Evolutionary conservation across 2,113 vertebrate species (phyloP).

Genomic region (Ictidomys tridecemlineatus): DNA sequence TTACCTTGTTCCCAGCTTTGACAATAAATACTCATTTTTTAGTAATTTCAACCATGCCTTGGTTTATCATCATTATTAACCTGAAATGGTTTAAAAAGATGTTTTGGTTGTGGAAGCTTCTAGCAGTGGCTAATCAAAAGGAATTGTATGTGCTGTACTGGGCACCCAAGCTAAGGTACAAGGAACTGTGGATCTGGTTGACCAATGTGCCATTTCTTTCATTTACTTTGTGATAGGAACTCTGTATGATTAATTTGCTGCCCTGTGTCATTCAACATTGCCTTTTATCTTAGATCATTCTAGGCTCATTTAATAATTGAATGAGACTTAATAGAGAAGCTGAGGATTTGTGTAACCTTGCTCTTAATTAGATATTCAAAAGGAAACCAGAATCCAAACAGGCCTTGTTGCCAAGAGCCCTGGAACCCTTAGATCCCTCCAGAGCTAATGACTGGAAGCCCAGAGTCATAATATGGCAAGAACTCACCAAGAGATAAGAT

Average conservation of each 20-base stretch:
- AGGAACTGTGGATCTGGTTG: not conserved
- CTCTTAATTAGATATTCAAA: constrained; percentile 29
- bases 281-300: constrained; percentile 34
- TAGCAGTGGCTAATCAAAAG: constrained; percentile 4
- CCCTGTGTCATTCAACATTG: not conserved
- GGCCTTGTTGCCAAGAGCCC: not conserved
- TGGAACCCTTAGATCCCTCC: not conserved
- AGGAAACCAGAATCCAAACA: not conserved
- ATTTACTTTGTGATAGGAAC: not conserved
- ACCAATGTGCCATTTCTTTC: not conserved
- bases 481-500: not conserved
- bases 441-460: not conserved
- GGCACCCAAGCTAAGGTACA: not conserved
- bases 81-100: constrained; percentile 44
- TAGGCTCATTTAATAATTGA: not conserved
- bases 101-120: constrained; percentile 28
- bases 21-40: not conserved
- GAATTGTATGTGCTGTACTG: not conserved
- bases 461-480: not conserved
- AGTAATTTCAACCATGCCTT: constrained; percentile 8
- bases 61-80: not conserved
- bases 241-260: not conserved
- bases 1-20: not conserved
- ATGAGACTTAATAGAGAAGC: not conserved
- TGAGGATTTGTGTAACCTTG: constrained; percentile 11